phyloP scores from a whole-genome alignment of 2,888 invertebrate genomes.

The Anthoptus insignis region DNA sequence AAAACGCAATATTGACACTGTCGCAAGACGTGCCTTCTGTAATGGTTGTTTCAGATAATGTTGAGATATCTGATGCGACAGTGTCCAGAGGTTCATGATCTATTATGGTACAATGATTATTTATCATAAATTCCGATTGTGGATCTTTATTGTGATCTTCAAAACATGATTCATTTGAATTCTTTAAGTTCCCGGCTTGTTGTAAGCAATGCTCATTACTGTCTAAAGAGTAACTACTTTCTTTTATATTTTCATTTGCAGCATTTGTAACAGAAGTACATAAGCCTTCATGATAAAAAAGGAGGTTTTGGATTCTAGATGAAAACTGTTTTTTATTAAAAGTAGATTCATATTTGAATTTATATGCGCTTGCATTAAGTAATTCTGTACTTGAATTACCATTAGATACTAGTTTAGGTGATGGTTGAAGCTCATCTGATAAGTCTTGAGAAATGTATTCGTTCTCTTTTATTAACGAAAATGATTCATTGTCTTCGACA shows the following conservation, averaged over 20 bases:
- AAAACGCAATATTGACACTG: too few relatives aligned
- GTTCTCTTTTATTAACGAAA: not conserved
- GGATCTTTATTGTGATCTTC: not conserved
- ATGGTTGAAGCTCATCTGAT: not conserved
- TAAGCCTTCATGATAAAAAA: slow-evolving; percentile 58
- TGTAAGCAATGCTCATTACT: not conserved
- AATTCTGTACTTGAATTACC: not conserved
- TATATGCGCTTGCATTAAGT: not conserved
- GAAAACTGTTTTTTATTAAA: slow-evolving; percentile 69
- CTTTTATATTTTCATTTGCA: slow-evolving; percentile 17
- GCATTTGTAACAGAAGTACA: slow-evolving; percentile 34
- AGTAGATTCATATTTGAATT: slow-evolving; percentile 13
- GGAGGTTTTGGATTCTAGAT: slow-evolving; percentile 71
- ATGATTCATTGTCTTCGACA: not conserved
- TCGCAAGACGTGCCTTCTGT: too few relatives aligned
- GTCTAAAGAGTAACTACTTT: not conserved
- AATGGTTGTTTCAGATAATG: too few relatives aligned
- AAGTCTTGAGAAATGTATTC: not conserved
- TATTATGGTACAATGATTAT: not conserved
- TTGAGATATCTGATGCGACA: not conserved
- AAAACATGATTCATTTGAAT: not conserved
- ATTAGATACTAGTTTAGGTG: not conserved
- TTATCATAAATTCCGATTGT: not conserved
- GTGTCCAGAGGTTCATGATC: not conserved
- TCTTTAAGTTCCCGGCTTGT: not conserved